These are phyloP conservation scores for Schizothorax lantsangensis DNA, from an alignment of 2,797 vertebrate genomes.

Conservation along the genomic window DNA sequence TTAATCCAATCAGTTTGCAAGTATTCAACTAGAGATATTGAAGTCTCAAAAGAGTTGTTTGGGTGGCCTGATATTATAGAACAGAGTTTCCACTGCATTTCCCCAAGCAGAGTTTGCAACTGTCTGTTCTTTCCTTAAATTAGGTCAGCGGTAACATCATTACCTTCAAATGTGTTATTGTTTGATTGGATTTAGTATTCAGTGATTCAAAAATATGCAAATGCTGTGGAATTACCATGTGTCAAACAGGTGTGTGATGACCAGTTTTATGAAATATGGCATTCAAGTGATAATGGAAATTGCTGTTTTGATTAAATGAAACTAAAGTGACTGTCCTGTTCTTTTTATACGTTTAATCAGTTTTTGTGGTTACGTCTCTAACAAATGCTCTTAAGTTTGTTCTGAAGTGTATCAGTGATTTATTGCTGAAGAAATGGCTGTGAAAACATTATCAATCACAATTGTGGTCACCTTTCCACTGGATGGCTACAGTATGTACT, in stretches of 20 bases:
- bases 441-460: constrained; percentile 36
- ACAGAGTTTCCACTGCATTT: not conserved
- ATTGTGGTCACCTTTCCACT: constrained; percentile 6
- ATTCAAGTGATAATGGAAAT: constrained; percentile 36
- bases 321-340: constrained; percentile 17
- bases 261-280: constrained; percentile 38
- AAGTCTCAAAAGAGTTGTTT: not conserved
- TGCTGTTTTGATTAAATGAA: constrained; percentile 39
- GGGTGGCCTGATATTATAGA: not conserved
- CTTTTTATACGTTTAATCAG: constrained; percentile 27
- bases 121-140: constrained; percentile 26
- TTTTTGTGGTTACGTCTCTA: constrained; percentile 8
- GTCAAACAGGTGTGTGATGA: constrained; percentile 38
- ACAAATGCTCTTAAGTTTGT: constrained; percentile 25
- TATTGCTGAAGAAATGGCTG: constrained; percentile 6
- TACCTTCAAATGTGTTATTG: constrained; percentile 26
- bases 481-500: constrained; percentile 1
- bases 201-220: constrained; percentile 45
- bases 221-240: constrained; percentile 36
- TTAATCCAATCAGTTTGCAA: not conserved
- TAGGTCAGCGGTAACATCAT: constrained; percentile 36
- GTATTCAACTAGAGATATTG: not conserved
- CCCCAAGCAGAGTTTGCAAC: constrained; percentile 5
- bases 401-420: constrained; percentile 1
- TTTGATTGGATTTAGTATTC: constrained; percentile 37